phyloP scores from a whole-genome alignment of 2,113 vertebrate species.

The Heteronetta atricapilla region DNA sequence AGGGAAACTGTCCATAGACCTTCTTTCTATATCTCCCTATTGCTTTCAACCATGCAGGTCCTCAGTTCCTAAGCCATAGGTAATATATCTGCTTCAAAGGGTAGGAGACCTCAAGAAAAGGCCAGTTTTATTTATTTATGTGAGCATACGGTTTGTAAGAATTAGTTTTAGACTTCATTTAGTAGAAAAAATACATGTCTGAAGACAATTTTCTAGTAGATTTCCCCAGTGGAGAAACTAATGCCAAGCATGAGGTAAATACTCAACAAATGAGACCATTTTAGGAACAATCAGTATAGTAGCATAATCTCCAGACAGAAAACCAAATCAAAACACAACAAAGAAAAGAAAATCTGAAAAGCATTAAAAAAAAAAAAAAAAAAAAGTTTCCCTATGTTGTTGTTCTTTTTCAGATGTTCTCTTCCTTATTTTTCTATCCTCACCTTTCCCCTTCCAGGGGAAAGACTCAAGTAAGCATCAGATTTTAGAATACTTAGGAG shows the following conservation, averaged over 20 bases:
- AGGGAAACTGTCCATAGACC: neutral
- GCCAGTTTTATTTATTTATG: neutral
- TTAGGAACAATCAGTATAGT: neutral
- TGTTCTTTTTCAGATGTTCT: neutral
- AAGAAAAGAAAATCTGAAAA: neutral
- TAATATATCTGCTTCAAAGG: neutral
- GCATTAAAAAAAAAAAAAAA: neutral
- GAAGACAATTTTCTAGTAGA: neutral
- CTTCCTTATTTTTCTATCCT: neutral
- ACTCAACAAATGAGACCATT: neutral
- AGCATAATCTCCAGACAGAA: neutral
- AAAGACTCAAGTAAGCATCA: accelerated
- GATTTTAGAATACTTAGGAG: neutral
- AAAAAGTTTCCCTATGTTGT: neutral
- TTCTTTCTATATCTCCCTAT: neutral
- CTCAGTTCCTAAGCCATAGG: neutral
- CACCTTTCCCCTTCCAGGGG: neutral
- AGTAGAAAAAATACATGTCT: neutral
- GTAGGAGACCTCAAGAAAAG: neutral
- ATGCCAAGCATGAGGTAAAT: neutral
- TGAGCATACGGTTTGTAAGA: neutral
- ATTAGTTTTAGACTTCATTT: neutral
- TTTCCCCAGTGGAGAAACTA: neutral
- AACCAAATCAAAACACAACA: neutral
- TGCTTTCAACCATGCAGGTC: neutral